phyloP scores from a whole-genome alignment of 2,797 vertebrate species.

The Tolypeutes matacus region DNA sequence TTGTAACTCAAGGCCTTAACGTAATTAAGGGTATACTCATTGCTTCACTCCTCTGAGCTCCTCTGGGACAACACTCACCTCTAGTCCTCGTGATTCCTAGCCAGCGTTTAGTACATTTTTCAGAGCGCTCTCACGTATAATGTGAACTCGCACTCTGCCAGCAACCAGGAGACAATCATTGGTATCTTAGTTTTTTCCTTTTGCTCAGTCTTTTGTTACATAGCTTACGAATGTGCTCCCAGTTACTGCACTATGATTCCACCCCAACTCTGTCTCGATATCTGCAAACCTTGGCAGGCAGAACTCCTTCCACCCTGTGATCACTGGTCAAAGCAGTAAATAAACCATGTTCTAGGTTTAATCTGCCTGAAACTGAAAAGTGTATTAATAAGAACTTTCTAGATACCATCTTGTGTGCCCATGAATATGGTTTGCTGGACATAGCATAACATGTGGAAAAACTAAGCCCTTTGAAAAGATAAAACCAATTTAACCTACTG shows the following conservation, averaged over 20 bases:
- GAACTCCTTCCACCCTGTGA: not conserved
- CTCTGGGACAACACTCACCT: not conserved
- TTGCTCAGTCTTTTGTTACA: not conserved
- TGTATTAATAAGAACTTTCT: slow-evolving; percentile 24
- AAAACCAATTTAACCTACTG: not conserved
- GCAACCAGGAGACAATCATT: not conserved
- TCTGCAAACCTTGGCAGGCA: not conserved
- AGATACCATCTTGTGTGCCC: not conserved
- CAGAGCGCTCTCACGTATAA: not conserved
- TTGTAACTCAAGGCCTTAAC: not conserved
- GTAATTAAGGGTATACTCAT: not conserved
- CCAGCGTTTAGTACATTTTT: not conserved
- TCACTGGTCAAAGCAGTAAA: not conserved
- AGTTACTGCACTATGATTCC: not conserved
- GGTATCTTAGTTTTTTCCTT: not conserved
- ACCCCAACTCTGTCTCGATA: not conserved
- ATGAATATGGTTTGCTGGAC: not conserved
- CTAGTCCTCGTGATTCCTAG: not conserved
- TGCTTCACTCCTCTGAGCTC: not conserved
- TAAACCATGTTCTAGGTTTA: not conserved
- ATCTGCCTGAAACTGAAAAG: not conserved
- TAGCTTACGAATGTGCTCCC: not conserved
- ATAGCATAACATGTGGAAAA: not conserved
- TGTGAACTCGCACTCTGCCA: not conserved
- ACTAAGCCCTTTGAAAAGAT: not conserved